Conservation (phyloP, 2,797 vertebrate genomes). For the Amazona finschi region DNA sequence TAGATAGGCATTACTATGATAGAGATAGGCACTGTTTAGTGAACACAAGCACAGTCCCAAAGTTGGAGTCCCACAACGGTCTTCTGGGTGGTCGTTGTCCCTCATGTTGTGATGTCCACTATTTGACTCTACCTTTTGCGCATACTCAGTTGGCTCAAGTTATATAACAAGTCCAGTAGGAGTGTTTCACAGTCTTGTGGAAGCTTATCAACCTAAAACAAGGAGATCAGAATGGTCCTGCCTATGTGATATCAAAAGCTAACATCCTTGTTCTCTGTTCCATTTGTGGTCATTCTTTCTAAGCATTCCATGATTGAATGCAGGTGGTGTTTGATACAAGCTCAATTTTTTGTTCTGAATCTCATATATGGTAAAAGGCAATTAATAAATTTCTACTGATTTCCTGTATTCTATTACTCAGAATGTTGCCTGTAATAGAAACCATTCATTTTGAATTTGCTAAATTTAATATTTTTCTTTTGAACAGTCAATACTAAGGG, state of each 20-base stretch:
- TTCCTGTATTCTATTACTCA: not conserved
- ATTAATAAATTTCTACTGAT: not conserved
- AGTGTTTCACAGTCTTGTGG: not conserved
- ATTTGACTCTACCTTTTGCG: not conserved
- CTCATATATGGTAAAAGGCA: not conserved
- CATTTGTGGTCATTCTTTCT: not conserved
- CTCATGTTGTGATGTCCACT: not conserved
- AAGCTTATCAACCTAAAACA: not conserved
- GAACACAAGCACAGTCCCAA: not conserved
- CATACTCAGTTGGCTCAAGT: not conserved
- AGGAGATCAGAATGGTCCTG: not conserved
- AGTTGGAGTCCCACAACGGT: not conserved
- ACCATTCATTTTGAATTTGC: not conserved
- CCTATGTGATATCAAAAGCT: not conserved
- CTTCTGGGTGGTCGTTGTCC: not conserved
- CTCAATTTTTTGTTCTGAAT: not conserved
- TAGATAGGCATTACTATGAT: not conserved
- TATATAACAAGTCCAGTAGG: not conserved
- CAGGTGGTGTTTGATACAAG: not conserved
- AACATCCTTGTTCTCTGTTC: not conserved
- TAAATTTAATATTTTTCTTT: not conserved
- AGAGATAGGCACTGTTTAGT: not conserved
- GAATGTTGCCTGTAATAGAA: not conserved
- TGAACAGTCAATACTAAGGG: not conserved
- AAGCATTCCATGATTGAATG: not conserved